Conservation (phyloP, 1,140 invertebrate genomes). For the Drosophila seguyi region DNA sequence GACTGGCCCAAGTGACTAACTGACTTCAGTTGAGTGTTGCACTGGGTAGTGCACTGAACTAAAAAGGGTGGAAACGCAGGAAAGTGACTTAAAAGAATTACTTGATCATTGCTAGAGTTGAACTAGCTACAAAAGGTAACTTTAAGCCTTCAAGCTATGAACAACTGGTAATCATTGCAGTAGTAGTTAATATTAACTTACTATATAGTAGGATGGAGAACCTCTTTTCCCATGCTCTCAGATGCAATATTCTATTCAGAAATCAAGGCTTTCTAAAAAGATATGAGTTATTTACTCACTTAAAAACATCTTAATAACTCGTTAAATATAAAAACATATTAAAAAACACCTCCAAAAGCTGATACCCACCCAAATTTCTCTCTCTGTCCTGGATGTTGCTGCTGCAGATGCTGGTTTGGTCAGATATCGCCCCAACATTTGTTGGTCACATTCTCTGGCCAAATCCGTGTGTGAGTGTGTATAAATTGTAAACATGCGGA, state of each 20-base stretch:
- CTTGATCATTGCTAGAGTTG: fast-evolving
- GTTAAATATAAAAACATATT: no score
- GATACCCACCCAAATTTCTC: neutral
- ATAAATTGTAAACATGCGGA: constrained; percentile 79
- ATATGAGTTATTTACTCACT: neutral
- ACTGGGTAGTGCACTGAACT: neutral
- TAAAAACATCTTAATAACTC: neutral
- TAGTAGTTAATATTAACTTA: no score
- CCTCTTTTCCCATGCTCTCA: fast-evolving
- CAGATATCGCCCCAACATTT: constrained; percentile 59
- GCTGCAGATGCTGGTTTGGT: constrained; percentile 51
- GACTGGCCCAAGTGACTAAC: constrained; percentile 74
- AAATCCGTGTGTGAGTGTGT: constrained; percentile 27
- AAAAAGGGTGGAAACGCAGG: neutral
- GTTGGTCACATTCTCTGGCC: constrained; percentile 47
- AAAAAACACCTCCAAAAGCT: neutral
- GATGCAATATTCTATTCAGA: neutral
- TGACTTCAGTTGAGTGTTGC: constrained; percentile 26
- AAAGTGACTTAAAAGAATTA: neutral
- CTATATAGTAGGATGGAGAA: neutral
- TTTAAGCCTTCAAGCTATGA: no score
- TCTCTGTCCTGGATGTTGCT: constrained; percentile 21
- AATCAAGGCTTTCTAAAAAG: neutral
- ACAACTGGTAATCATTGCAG: no score
- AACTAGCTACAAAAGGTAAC: no score